These are phyloP conservation scores for Cephus cinctus DNA, from an alignment of 1,140 invertebrate genomes.

Conservation along the genomic window DNA sequence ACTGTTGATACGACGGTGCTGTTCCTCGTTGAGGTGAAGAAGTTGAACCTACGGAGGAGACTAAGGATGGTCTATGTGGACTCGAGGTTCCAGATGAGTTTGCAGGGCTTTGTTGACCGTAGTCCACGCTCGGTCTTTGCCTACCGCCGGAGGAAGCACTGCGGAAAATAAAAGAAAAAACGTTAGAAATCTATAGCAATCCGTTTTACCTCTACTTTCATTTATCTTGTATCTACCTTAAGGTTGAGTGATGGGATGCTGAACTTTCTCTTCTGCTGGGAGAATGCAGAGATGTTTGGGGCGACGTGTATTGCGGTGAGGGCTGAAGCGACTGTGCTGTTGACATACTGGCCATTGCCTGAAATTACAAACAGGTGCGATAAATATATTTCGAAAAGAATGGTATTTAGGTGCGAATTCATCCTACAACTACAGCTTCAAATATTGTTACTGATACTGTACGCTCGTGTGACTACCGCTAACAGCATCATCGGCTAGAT, in stretches of 20 bases:
- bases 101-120: conserved; percentile 25
- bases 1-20: conserved; percentile 19
- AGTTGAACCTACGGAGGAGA: conserved; percentile 21
- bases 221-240: conserved; percentile 46
- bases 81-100: conserved; percentile 41
- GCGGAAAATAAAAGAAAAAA: conserved; percentile 6
- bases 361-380: too few relatives aligned
- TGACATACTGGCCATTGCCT: conserved; percentile 72
- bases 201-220: too few relatives aligned
- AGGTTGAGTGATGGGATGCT: conserved; percentile 47
- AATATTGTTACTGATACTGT: too few relatives aligned
- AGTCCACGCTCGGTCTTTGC: conserved; percentile 40
- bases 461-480: too few relatives aligned
- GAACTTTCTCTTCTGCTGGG: conserved; percentile 66
- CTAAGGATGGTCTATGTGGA: conserved; percentile 43
- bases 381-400: conserved; percentile 7
- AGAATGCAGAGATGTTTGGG: conserved; percentile 36
- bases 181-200: too few relatives aligned
- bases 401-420: too few relatives aligned
- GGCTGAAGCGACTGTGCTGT: conserved; percentile 38
- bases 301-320: conserved; percentile 28
- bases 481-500: too few relatives aligned
- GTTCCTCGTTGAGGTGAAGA: conserved; percentile 26
- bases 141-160: conserved; percentile 42
- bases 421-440: too few relatives aligned